These are phyloP conservation scores for Escarpia spicata DNA, from an alignment of 2,888 invertebrate genomes.

Conservation along the genomic window DNA sequence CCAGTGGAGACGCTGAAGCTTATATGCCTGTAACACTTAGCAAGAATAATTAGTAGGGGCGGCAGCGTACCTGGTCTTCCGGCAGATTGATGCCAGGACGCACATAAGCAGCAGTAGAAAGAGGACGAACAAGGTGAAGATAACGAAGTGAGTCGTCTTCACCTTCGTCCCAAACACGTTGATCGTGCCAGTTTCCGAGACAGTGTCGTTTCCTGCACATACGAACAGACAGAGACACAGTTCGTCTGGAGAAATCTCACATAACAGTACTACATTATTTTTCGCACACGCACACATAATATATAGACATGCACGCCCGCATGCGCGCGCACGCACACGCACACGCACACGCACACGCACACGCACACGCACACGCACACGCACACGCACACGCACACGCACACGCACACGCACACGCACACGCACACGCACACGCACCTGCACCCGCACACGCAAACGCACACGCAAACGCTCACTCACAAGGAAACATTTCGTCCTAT, in stretches of 20 bases:
- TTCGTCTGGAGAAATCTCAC: background rate
- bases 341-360: no score
- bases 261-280: background rate
- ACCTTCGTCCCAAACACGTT: background rate
- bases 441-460: no score
- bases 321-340: no score
- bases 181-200: background rate
- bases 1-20: background rate
- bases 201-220: background rate
- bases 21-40: background rate
- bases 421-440: no score
- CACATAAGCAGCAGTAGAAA: background rate
- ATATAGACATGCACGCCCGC: background rate
- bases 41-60: background rate
- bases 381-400: no score
- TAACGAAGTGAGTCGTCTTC: background rate
- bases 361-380: no score
- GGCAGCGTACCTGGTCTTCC: background rate
- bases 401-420: background rate
- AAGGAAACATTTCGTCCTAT: no score
- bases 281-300: background rate
- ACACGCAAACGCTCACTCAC: no score
- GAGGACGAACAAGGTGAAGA: background rate
- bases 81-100: background rate
- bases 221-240: background rate